Evolutionary conservation across 2,888 invertebrate species (phyloP), one percentile per base, ranked within the genome.

Genomic region (Ichneumon xanthorius): DNA sequence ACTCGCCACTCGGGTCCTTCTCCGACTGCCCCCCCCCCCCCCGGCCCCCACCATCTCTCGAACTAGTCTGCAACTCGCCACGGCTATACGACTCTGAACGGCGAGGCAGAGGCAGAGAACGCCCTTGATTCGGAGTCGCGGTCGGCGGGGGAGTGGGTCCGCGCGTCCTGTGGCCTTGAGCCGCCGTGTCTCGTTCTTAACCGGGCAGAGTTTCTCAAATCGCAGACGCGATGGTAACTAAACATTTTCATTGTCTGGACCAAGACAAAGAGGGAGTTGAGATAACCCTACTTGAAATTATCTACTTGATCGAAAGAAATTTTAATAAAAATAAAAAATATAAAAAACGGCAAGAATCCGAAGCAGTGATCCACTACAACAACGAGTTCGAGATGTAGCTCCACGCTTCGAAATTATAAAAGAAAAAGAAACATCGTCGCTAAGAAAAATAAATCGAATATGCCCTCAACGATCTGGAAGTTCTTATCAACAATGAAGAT

Each of bases 121-220:
- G 93, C 93, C 93, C 93, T 93, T 93, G 93, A 93, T 92, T 93
- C 90, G 92, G 90, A 91, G 90, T 92, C 81, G 72, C 87, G 90
- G 90, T 85, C 87, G 91, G 91, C 91, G 92, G 92, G 92, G 91
- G 92, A 93, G 93, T 91, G 90, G 92, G 91, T 90, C 90, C 91
- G 91, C 90, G 90, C 91, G 88, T 87, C 90, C 88, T 86, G 91
- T 93, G 93, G 92, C 93, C 93, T 93, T 93, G 93, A 92, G 92
- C 88, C 91, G 88, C 90, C 91, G 90, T 90, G 92, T 92, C 91
- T 92, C 93, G 90, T 89, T 91, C 90, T 88, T 84, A 26, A 26
- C 26, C 22, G 88, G 89, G 89, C 92, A 93, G 93, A 89, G 93
- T 93, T 92, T 93, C 93, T 93, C 93, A 93, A 85, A 93, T 92